Conservation (phyloP, 2,797 vertebrate genomes). For the Podarcis lilfordi region DNA sequence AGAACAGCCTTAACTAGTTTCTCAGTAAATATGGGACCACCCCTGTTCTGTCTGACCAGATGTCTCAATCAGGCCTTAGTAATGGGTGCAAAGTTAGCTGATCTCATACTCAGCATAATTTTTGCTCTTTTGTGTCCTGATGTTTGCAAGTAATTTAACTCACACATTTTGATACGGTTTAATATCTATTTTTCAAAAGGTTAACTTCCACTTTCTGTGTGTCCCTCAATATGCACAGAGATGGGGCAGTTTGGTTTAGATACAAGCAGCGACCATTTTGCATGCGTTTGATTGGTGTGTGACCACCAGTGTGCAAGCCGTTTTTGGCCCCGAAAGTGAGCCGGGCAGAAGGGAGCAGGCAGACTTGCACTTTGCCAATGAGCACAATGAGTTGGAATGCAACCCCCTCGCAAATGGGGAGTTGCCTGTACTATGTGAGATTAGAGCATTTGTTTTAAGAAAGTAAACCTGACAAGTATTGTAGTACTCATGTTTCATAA, state of each 20-base stretch:
- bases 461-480: neutral
- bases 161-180: neutral
- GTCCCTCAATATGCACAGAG: no score
- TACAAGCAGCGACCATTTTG: no score
- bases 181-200: neutral
- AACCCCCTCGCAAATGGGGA: no score
- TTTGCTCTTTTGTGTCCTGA: neutral
- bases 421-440: neutral
- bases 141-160: neutral
- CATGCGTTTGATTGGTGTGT: no score
- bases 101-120: neutral
- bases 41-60: neutral
- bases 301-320: no score
- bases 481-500: neutral
- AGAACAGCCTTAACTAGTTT: neutral
- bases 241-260: neutral
- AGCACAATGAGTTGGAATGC: no score
- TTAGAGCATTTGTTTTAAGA: neutral
- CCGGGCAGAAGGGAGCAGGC: no score
- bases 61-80: neutral
- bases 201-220: neutral
- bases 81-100: neutral
- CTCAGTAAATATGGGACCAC: neutral
- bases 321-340: no score
- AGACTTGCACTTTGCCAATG: no score